Evolutionary conservation across 2,797 vertebrate genomes (phyloP).

Genomic region (Crocidura indochinensis): DNA sequence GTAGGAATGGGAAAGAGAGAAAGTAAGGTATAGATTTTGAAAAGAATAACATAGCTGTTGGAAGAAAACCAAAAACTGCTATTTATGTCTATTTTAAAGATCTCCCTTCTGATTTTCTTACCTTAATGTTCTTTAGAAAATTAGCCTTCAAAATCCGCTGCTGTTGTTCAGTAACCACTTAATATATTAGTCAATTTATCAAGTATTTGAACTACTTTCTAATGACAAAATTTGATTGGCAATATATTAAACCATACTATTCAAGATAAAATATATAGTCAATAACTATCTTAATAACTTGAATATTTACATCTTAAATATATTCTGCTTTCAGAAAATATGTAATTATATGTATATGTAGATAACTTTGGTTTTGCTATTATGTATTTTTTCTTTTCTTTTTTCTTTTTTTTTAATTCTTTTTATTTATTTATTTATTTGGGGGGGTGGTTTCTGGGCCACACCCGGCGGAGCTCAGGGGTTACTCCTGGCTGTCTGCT

Average conservation of each 20-base stretch:
- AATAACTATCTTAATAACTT: slow-evolving; percentile 55
- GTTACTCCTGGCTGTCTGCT: no score
- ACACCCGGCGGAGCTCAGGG: no score
- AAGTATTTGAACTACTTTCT: slow-evolving; percentile 55
- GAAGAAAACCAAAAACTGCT: not conserved
- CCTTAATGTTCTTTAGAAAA: slow-evolving; percentile 32
- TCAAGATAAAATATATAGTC: slow-evolving; percentile 60
- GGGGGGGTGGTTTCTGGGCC: no score
- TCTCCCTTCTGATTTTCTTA: slow-evolving; percentile 58
- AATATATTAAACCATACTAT: slow-evolving; percentile 55
- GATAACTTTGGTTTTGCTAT: slow-evolving; percentile 3
- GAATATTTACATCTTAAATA: slow-evolving; percentile 38
- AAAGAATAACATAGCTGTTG: slow-evolving; percentile 13
- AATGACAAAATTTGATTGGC: slow-evolving; percentile 69
- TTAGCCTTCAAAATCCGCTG: slow-evolving; percentile 68
- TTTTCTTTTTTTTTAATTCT: no score
- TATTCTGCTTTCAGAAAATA: slow-evolving; percentile 6
- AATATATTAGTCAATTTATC: slow-evolving; percentile 76
- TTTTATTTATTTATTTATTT: no score
- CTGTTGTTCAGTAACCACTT: slow-evolving; percentile 65
- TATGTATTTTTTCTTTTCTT: slow-evolving; percentile 29
- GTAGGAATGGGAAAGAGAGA: not conserved
- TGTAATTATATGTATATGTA: not conserved
- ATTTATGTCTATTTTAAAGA: not conserved
- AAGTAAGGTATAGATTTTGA: not conserved